phyloP scores from a whole-genome alignment of 2,888 invertebrate species.

The Galerucella calmariensis region DNA sequence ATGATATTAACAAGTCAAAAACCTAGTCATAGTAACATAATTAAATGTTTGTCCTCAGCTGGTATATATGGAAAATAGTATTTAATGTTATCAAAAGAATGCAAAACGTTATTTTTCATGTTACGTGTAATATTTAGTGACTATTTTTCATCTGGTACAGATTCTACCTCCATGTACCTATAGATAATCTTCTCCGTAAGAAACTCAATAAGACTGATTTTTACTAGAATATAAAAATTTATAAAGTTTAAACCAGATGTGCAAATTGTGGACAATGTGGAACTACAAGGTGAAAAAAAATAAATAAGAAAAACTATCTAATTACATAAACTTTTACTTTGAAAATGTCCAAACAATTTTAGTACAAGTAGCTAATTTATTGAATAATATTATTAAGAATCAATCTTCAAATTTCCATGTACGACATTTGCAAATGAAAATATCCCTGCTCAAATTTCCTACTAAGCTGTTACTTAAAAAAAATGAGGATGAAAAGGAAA shows the following conservation, averaged over 20 bases:
- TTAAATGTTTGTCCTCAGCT: not conserved
- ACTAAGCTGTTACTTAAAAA: conserved; percentile 1
- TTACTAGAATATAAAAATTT: conserved; percentile 59
- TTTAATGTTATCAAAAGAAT: not conserved
- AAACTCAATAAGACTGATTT: conserved; percentile 66
- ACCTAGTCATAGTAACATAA: too few species aligned
- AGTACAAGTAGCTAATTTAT: not conserved
- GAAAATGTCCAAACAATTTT: not conserved
- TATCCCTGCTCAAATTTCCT: not conserved
- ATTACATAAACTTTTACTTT: not conserved
- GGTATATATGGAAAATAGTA: not conserved
- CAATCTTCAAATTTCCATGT: too few species aligned
- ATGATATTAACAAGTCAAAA: too few species aligned
- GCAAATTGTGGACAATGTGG: conserved; percentile 25
- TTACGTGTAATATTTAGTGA: conserved; percentile 16
- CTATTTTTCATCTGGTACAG: conserved; percentile 33
- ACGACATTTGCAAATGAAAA: not conserved
- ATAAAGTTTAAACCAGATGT: conserved; percentile 41
- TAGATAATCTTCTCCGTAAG: conserved; percentile 51
- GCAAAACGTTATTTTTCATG: conserved; percentile 9
- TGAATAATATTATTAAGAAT: too few species aligned
- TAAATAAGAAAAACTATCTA: not conserved
- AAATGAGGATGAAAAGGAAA: conserved; percentile 10
- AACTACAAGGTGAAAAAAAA: conserved; percentile 23
- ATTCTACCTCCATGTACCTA: conserved; percentile 59